phyloP scores from a whole-genome alignment of 2,797 vertebrate genomes.

The Phoxinus dragarum region DNA sequence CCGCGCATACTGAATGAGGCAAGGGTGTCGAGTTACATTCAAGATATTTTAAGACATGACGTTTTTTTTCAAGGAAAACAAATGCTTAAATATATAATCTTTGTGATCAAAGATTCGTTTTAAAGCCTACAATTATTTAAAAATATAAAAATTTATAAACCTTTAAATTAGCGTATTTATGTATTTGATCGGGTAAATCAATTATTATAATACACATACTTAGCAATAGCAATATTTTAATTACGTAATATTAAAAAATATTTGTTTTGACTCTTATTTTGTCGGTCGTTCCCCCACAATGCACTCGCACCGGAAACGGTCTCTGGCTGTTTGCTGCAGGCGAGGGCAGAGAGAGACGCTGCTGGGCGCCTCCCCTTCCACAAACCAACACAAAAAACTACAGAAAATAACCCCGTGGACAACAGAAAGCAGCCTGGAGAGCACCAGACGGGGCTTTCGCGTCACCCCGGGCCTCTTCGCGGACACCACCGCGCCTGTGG shows the following conservation, averaged over 20 bases:
- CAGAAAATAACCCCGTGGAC: background rate
- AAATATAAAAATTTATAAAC: background rate
- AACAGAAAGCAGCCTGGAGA: background rate
- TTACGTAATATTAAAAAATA: background rate
- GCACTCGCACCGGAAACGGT: conserved; percentile 35
- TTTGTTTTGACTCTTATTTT: conserved; percentile 41
- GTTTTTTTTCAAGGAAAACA: too few relatives aligned
- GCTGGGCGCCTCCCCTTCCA: conserved; percentile 43
- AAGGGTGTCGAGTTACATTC: too few relatives aligned
- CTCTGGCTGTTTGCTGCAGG: conserved; percentile 4
- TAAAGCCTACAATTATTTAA: too few relatives aligned
- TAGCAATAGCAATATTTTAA: background rate
- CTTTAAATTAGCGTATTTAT: too few relatives aligned
- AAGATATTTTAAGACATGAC: too few relatives aligned
- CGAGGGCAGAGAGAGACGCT: conserved; percentile 39
- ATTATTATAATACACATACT: background rate
- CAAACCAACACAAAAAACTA: conserved; percentile 34
- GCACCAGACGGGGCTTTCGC: background rate
- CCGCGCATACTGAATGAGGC: too few relatives aligned
- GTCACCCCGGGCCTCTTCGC: background rate
- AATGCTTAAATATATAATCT: too few relatives aligned
- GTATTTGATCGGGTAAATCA: too few relatives aligned
- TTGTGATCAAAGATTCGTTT: too few relatives aligned
- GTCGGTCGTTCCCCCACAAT: conserved; percentile 31
- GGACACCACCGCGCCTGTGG: too few relatives aligned